Base-by-base conservation (phyloP, 2,797 vertebrate genomes). In the Sebastes matsubarae region DNA sequence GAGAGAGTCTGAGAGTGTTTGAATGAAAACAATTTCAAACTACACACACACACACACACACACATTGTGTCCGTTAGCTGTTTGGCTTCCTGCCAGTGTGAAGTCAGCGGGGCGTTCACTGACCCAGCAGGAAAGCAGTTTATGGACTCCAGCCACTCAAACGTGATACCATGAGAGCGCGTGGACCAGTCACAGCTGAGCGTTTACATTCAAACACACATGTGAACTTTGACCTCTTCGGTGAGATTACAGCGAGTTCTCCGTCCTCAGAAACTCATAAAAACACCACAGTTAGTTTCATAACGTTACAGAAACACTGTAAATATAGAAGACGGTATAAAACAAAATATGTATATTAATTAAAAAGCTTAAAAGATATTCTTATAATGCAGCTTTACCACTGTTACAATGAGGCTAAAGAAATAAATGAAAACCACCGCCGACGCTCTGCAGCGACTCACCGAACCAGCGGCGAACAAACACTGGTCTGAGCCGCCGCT, bases 81-180 rank as follows among this genome's bases (percentile, higher is more conserved):
- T 52, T 46, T 46, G 42, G 42, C 82, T 67, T 79, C 64, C 77
- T 84, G 83, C 86, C 80, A 81, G 57, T 24, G 16, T 63, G 59
- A 46, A 66, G 74, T 70, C 78, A 60, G 69, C 6, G 85, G 81
- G 89, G 86, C 83, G 54, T 89, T 89, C 71, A 86, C 79, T 87
- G 84, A 86, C 80, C 78, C 75, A 24, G 73, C 81, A 87, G 86
- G 80, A 87, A 75, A 22, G 8, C 73, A 16, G 4, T 85, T 83
- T 83, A 61, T 66, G 61, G 68, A 22, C 64, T 69, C n/a, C 32
- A 52, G 50, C 2, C 50, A 52, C 42, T 46, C 42, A 46, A 18
- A 46, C 42, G 14, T 58, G 84, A 91, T 24, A 77, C 70, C 4
- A 34, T 1, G 59, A 29, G 61, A 59, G 32, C 6, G 69, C 0